A percentile compares a stretch with the other conserved stretches of the same genome.
Evolutionary conservation across 2,113 vertebrate genomes (phyloP).

Genomic region (Rhombomys opimus): DNA sequence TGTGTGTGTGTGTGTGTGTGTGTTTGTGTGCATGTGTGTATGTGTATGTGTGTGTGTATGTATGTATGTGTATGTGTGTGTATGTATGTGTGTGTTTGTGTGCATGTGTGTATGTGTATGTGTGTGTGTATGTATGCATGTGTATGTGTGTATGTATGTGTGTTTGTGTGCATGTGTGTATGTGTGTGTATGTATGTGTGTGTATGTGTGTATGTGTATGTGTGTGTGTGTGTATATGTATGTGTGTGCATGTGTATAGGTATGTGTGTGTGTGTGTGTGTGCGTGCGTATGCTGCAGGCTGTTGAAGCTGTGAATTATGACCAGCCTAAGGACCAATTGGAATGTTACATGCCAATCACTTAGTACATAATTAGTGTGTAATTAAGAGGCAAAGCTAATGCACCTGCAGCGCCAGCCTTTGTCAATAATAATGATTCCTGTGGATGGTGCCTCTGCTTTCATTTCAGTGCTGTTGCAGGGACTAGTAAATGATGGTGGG

Average conservation of each 20-base stretch:
- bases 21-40: neutral
- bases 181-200: too few relatives aligned
- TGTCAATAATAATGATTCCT: slow-evolving; percentile 39
- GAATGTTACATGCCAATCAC: slow-evolving; percentile 22
- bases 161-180: too few relatives aligned
- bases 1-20: neutral
- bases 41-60: too few relatives aligned
- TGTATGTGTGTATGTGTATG: too few relatives aligned
- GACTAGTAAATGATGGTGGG: slow-evolving; percentile 30
- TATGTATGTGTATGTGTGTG: too few relatives aligned
- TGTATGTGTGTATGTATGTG: neutral
- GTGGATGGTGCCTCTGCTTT: neutral
- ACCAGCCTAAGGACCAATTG: neutral
- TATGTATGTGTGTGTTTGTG: too few relatives aligned
- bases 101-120: too few relatives aligned
- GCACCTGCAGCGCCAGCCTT: neutral
- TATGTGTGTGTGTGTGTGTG: neutral
- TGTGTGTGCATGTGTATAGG: too few relatives aligned
- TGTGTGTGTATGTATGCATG: neutral
- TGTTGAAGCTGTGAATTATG: slow-evolving; percentile 13
- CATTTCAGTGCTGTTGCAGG: slow-evolving; percentile 25
- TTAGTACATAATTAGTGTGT: slow-evolving; percentile 28
- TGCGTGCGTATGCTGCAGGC: neutral
- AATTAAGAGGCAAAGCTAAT: slow-evolving; percentile 58
- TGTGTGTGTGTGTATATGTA: too few relatives aligned